Evolutionary conservation across 2,888 invertebrate genomes (phyloP), one percentile per base, ranked within the genome.

Genomic region (Frankliniella fusca): DNA sequence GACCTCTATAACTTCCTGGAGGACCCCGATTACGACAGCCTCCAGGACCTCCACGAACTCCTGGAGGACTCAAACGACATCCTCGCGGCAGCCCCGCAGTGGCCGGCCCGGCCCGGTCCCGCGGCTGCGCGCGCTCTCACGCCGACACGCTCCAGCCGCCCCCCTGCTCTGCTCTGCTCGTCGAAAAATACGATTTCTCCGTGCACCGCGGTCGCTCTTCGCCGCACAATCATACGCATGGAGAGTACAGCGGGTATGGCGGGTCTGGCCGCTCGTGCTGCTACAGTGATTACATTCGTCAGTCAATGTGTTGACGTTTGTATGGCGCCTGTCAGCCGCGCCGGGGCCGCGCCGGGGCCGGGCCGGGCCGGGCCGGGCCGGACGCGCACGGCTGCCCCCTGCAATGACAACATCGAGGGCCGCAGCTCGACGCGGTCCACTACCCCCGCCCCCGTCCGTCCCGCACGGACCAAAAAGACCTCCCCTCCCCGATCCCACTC

Each of bases 241-340:
- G 65, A 11, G 70, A 11, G 70, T 11, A 5, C 23, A 18, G 54
- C 54, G 18, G 54, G 54, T 18, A 54, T 54, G 54, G 54, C 54
- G 54, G 54, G 3, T 18, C 54, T 3, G 54, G 54, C n/a, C 23
- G 70, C 70, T 76, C 70, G 70, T 76, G 70, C 70, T 76, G 70
- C 70, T 76, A 76, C 70, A 76, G 70, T 27, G 70, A 76, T 76
- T 76, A 27, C 70, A 23, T 76, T 76, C 70, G 70, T 76, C 70
- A 76, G 70, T 76, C 70, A 76, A 76, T 76, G 70, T 76, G 70
- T 76, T 76, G 70, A 76, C 70, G 70, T 76, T 76, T 76, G 70
- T 76, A 76, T 76, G 70, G 70, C 70, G 61, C 61, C 61, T 61
- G 61, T 61, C 70, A 76, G 70, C 70, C 54, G 54, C 18, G n/a